These are phyloP conservation scores for Lingula anatina DNA, from an alignment of 2,888 invertebrate genomes.

Conservation along the genomic window DNA sequence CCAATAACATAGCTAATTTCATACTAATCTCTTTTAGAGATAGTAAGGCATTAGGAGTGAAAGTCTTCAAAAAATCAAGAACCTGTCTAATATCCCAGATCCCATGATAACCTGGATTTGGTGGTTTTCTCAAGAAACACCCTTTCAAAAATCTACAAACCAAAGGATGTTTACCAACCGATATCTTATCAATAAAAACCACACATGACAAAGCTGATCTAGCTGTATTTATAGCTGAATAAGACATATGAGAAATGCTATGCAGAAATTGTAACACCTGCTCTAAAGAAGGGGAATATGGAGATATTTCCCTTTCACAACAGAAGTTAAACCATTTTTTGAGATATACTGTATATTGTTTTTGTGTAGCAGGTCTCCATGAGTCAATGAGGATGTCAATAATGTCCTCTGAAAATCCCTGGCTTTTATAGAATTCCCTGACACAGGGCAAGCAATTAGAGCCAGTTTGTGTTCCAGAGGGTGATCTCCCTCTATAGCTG, in stretches of 20 bases:
- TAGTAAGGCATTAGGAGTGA: no score
- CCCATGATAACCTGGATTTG: no score
- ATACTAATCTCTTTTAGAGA: no score
- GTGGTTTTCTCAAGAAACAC: no score
- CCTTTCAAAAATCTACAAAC: no score
- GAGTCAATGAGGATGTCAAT: conserved; percentile 5
- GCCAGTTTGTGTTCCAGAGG: conserved; percentile 5
- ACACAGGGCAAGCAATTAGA: conserved; percentile 4
- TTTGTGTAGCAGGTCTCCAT: conserved; percentile 7
- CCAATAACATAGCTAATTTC: no score
- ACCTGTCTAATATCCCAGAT: no score
- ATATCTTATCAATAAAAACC: no score
- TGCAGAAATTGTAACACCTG: conserved; percentile 3
- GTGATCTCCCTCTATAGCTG: neutral
- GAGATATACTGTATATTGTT: conserved; percentile 8
- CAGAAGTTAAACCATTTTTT: conserved; percentile 10
- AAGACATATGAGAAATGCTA: conserved; percentile 1
- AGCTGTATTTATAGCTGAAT: conserved; percentile 8
- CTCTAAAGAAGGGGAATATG: conserved; percentile 4
- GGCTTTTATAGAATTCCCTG: neutral
- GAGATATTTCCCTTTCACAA: neutral
- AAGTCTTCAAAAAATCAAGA: no score
- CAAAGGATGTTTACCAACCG: no score
- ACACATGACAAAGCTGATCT: conserved; percentile 6
- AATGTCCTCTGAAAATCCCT: conserved; percentile 1